A percentile compares a stretch with the other conserved stretches of the same genome.
Conservation (phyloP, 2,888 invertebrate genomes). For the Drosophila rellima region DNA sequence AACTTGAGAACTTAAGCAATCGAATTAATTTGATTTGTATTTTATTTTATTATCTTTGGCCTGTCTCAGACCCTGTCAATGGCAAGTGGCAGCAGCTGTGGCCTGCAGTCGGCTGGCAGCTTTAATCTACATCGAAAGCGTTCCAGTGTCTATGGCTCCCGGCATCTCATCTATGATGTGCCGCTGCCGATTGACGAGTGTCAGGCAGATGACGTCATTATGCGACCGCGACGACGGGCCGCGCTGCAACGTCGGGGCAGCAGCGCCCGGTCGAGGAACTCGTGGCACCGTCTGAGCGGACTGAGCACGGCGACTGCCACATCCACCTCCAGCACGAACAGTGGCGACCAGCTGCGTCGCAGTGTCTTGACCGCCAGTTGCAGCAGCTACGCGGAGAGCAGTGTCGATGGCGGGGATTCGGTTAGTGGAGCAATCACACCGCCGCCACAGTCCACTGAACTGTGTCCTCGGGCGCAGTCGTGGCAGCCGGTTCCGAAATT, state of each 20-base stretch:
- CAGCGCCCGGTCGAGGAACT: conserved; percentile 60
- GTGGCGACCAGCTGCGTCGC: conserved; percentile 72
- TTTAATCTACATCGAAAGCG: conserved; percentile 86
- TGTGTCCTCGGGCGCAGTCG: conserved; percentile 78
- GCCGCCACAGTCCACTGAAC: conserved; percentile 28
- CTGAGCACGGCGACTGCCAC: conserved; percentile 76
- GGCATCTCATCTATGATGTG: conserved; percentile 88
- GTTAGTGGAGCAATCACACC: conserved; percentile 9
- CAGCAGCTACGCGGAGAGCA: conserved; percentile 76
- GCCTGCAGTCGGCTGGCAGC: conserved; percentile 52
- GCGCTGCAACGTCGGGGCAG: conserved; percentile 56
- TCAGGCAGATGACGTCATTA: conserved; percentile 86
- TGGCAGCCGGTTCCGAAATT: conserved; percentile 78
- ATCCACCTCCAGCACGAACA: conserved; percentile 69
- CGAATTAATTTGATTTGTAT: too few species aligned
- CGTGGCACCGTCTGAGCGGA: conserved; percentile 75
- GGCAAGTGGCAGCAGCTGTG: conserved; percentile 44
- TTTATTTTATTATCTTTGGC: too few species aligned
- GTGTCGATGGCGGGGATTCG: conserved; percentile 60
- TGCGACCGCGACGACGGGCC: conserved; percentile 78
- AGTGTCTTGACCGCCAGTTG: conserved; percentile 77
- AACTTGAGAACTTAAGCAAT: neutral
- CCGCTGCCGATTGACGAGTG: conserved; percentile 88
- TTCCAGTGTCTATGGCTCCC: conserved; percentile 87
- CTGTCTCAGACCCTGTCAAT: conserved; percentile 36